Conservation (phyloP, 2,113 vertebrate genomes). For the Chionodraco myersi region DNA sequence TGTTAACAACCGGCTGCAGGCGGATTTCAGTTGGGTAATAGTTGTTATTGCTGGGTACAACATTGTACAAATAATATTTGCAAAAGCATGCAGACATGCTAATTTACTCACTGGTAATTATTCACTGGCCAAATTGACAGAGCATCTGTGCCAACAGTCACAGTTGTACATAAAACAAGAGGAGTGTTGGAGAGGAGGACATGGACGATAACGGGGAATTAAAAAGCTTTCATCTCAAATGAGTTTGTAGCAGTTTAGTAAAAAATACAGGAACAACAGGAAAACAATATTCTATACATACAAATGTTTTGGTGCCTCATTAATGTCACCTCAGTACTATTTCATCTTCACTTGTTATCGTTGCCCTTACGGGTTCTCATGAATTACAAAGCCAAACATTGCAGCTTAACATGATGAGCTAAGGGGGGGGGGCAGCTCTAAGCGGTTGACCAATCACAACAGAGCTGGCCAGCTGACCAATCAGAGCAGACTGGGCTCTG, state of each 20-base stretch:
- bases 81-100: conserved; percentile 15
- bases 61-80: conserved; percentile 24
- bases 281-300: neutral
- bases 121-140: conserved; percentile 19
- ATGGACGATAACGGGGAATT: conserved; percentile 16
- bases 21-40: conserved; percentile 19
- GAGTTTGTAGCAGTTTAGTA: neutral
- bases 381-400: neutral
- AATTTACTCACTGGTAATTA: conserved; percentile 46
- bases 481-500: too few relatives aligned
- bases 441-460: too few relatives aligned
- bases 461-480: too few relatives aligned
- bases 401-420: too few relatives aligned
- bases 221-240: conserved; percentile 9
- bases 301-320: neutral
- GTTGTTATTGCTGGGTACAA: conserved; percentile 9
- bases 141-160: conserved; percentile 32
- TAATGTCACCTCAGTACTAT: neutral
- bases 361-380: neutral
- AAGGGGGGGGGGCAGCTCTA: too few relatives aligned
- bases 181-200: conserved; percentile 10
- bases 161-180: conserved; percentile 14
- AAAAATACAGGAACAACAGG: neutral
- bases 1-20: conserved; percentile 30
- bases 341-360: neutral